Evolutionary conservation across 2,797 vertebrate genomes (phyloP).

Genomic region (Acomys russatus): DNA sequence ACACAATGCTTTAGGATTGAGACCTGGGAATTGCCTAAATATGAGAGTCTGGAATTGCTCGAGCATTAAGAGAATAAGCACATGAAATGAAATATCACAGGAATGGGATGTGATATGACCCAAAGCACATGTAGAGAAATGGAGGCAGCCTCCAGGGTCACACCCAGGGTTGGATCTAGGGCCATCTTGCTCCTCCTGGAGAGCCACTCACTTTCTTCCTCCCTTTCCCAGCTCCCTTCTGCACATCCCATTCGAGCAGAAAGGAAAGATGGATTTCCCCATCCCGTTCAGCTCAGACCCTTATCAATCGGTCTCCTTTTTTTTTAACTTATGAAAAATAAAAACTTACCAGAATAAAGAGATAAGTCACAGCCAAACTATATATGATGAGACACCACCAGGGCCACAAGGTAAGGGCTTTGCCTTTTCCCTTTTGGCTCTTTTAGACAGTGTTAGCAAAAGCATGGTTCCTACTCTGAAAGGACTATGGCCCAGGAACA

Average conservation of each 20-base stretch:
- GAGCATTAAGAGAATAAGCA: slow-evolving; percentile 80
- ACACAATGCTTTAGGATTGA: slow-evolving; percentile 73
- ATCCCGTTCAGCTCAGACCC: neutral
- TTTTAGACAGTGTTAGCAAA: neutral
- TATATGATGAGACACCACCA: neutral
- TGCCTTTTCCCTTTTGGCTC: neutral
- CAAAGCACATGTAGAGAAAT: slow-evolving; percentile 61
- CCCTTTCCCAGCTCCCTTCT: neutral
- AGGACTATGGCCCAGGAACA: neutral
- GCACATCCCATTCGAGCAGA: neutral
- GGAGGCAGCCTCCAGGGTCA: slow-evolving; percentile 2
- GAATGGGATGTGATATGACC: slow-evolving; percentile 15
- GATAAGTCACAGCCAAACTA: neutral
- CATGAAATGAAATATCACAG: slow-evolving; percentile 71
- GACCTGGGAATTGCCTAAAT: slow-evolving; percentile 76
- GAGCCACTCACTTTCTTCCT: neutral
- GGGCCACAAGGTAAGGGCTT: neutral
- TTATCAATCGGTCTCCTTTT: neutral
- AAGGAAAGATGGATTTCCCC: neutral
- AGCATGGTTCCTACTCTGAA: neutral
- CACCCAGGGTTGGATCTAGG: neutral
- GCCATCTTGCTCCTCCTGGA: neutral
- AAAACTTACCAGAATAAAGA: neutral
- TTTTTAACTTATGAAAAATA: neutral
- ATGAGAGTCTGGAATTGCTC: slow-evolving; percentile 78